Base-by-base conservation (phyloP, 2,888 invertebrate genomes). In the Electrophaes corylata region DNA sequence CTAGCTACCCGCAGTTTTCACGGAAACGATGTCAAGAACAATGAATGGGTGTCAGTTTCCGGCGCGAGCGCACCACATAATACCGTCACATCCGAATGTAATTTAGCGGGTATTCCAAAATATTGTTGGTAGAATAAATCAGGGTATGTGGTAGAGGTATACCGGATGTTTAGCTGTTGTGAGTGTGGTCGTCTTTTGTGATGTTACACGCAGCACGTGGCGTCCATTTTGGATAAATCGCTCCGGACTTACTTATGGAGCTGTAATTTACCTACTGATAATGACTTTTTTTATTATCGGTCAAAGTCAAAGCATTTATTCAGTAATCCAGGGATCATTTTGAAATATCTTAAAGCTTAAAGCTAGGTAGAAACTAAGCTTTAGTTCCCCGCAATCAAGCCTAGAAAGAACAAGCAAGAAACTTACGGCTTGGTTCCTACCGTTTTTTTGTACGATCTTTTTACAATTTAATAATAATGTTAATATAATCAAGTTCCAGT, bases 71-170 rank as follows among this genome's bases (percentile, higher is more conserved):
- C 81, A 86, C 66, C 62, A 69, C 64, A 76, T 81, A 86, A 87
- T 84, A 87, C 83, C 75, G 79, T 75, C 75, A 79, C 76, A 79
- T 87, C 88, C 87, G 88, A 76, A 79, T 75, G 80, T 80, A 76
- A 86, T 88, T 85, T 82, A 76, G 72, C 71, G 69, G 81, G 66
- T 76, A 73, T 81, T 72, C 67, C 73, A 81, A 80, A 80, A 82
- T 80, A 80, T 78, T 78, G 83, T 77, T 86, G 84, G 50, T 39
- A 18, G 37, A 31, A 46, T n/a, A 33, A 41, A 33, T 10, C 6
- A 26, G 37, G 16, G 11, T 23, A 23, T 43, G 6, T 14, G 52
- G 44, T 44, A 10, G 33, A 46, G 46, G 16, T 53, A 39, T 5
- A 16, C 31, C 50, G 57, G 57, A 57, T 54, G 57, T 57, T 51